A percentile compares a stretch with the other conserved stretches of the same genome.
Conservation (phyloP, 2,888 invertebrate species). For the Thysanoteuthis rhombus region DNA sequence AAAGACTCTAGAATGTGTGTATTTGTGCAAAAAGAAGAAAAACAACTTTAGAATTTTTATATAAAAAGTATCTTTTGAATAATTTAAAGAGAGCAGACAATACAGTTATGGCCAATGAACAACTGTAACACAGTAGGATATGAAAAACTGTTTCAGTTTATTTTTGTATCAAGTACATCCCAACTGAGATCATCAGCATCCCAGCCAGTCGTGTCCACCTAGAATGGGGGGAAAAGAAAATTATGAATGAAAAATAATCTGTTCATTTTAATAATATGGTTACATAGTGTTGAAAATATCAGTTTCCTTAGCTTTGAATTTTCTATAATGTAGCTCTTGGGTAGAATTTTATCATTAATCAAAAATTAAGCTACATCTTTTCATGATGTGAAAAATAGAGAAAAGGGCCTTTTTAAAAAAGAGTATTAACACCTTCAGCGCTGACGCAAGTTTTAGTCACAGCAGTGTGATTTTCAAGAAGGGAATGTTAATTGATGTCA, state of each 20-base stretch:
- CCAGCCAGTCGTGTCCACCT: constrained; percentile 17
- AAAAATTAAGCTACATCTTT: neutral
- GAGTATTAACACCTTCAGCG: too few species aligned
- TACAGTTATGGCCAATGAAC: neutral
- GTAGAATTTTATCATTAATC: too few species aligned
- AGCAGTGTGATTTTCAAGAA: too few species aligned
- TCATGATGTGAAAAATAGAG: neutral
- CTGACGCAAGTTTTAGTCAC: too few species aligned
- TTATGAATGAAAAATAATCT: neutral
- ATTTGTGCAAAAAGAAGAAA: too few species aligned
- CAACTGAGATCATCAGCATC: constrained; percentile 24
- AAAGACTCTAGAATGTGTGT: too few species aligned
- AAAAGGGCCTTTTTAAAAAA: neutral
- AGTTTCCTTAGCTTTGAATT: too few species aligned
- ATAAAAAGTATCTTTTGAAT: too few species aligned
- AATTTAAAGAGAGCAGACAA: too few species aligned
- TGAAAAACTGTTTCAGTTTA: neutral
- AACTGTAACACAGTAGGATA: neutral
- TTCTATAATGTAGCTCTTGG: too few species aligned
- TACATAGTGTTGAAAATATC: neutral
- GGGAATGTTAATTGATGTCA: too few species aligned
- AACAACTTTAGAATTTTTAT: too few species aligned
- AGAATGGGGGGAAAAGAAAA: neutral
- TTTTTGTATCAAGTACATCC: constrained; percentile 22
- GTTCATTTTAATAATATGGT: neutral